phyloP scores from a whole-genome alignment of 2,113 vertebrate genomes.

The Cisticola juncidis region DNA sequence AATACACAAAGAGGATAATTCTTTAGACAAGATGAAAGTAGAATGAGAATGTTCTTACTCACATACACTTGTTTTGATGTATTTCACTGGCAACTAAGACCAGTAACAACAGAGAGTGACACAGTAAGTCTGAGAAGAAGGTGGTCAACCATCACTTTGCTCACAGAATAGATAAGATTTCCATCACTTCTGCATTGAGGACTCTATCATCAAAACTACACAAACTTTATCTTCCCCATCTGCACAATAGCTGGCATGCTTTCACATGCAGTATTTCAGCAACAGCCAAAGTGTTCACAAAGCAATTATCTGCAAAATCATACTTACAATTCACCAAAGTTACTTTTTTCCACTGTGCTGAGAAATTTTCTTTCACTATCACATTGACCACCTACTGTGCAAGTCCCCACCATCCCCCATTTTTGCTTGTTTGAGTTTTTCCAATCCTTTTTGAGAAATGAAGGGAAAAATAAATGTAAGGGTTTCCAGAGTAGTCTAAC shows the following conservation, averaged over 20 bases:
- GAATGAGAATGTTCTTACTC: background rate
- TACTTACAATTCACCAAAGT: background rate
- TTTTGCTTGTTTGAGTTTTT: background rate
- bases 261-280: background rate
- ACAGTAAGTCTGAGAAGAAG: background rate
- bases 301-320: background rate
- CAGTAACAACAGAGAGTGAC: background rate
- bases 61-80: background rate
- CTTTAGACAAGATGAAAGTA: background rate
- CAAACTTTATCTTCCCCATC: background rate
- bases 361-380: background rate
- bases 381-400: background rate
- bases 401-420: background rate
- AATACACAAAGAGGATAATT: background rate
- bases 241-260: background rate
- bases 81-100: background rate
- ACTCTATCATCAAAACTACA: background rate
- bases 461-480: constrained; percentile 14
- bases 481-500: background rate
- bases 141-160: background rate
- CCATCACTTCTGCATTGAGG: background rate
- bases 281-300: background rate
- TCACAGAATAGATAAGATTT: background rate
- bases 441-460: background rate
- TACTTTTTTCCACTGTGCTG: background rate